Conservation (phyloP, 2,888 invertebrate species). For the Conops quadrifasciatus region DNA sequence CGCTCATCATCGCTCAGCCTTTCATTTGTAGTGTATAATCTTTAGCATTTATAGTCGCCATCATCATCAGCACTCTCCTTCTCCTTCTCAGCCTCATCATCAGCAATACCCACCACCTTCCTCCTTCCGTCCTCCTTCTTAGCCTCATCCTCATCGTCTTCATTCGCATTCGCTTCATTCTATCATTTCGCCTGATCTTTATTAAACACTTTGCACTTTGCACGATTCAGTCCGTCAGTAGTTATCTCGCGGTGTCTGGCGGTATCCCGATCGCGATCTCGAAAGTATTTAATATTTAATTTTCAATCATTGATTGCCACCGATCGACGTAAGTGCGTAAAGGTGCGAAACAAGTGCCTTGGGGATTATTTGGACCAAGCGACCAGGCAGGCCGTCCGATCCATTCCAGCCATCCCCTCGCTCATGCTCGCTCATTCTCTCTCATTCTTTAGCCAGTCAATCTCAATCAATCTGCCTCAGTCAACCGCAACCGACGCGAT, state of each 20-base stretch:
- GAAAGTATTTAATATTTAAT: constrained; percentile 49
- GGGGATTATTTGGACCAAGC: constrained; percentile 44
- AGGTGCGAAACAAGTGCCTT: constrained; percentile 55
- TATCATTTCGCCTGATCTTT: no score
- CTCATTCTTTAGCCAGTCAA: no score
- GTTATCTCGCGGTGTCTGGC: no score
- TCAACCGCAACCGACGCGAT: not conserved
- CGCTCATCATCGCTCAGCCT: not conserved
- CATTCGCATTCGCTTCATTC: no score
- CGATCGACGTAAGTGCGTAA: constrained; percentile 49
- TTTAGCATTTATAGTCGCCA: no score
- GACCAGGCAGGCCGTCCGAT: not conserved
- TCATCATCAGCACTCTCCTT: no score
- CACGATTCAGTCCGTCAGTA: no score
- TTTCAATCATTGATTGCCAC: constrained; percentile 44
- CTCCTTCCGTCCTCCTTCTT: no score
- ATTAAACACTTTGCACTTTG: no score
- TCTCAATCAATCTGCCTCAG: not conserved
- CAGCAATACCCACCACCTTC: no score
- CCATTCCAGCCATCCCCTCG: not conserved
- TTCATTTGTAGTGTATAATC: not conserved
- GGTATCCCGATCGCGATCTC: constrained; percentile 19
- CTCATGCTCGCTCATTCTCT: not conserved
- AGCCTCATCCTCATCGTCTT: no score
- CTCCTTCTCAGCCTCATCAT: no score